phyloP scores from a whole-genome alignment of 1,140 invertebrate species.

The Brachionus calyciflorus region DNA sequence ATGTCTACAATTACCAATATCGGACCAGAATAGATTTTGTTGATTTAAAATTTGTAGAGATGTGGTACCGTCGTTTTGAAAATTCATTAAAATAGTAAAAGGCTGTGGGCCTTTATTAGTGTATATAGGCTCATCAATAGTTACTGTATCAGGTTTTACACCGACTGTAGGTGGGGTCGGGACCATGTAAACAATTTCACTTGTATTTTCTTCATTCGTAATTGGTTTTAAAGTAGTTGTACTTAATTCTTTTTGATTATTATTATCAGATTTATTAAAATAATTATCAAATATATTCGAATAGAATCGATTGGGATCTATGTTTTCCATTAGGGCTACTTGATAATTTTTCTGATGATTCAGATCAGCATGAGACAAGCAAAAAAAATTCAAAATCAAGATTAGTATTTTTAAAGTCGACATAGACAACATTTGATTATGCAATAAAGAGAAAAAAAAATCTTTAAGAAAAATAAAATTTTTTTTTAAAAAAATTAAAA shows the following conservation, averaged over 20 bases:
- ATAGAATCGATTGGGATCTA: not conserved
- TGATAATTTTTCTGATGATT: not conserved
- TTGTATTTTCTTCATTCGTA: not conserved
- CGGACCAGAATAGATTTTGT: conserved; percentile 9
- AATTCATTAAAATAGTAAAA: conserved; percentile 45
- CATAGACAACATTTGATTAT: conserved; percentile 25
- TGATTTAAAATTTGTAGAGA: conserved; percentile 30
- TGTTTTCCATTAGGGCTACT: not conserved
- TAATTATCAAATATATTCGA: not conserved
- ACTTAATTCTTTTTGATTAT: too few species aligned
- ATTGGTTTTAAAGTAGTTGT: not conserved
- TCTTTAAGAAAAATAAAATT: not conserved
- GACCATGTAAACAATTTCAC: not conserved
- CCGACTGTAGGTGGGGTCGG: not conserved
- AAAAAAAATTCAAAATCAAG: not conserved
- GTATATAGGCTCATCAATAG: not conserved
- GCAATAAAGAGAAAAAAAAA: not conserved
- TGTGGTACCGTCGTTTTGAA: conserved; percentile 36
- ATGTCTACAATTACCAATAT: conserved; percentile 39
- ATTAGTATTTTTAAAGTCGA: not conserved
- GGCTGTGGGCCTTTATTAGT: conserved; percentile 25
- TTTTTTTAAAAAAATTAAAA: too few species aligned
- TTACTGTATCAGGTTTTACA: not conserved
- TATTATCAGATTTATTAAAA: not conserved
- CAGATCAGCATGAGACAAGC: not conserved